phyloP scores from a whole-genome alignment of 2,888 invertebrate species.

The Tortrix viridana region DNA sequence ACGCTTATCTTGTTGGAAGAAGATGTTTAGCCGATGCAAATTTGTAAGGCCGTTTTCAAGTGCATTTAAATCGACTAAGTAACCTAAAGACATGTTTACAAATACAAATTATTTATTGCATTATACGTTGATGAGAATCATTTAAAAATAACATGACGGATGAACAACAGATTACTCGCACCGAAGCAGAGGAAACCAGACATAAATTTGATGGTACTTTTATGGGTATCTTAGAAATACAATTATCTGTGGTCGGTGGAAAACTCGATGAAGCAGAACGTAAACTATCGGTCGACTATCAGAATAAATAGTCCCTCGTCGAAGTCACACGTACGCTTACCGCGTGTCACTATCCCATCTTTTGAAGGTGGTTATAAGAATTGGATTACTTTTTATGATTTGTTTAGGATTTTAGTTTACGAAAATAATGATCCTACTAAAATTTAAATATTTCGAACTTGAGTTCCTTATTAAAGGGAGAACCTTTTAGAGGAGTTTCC shows the following conservation, averaged over 20 bases:
- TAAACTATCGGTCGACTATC: neutral
- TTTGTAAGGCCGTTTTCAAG: neutral
- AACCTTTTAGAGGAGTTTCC: neutral
- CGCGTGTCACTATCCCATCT: neutral
- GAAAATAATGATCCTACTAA: neutral
- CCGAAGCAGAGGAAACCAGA: neutral
- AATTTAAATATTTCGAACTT: neutral
- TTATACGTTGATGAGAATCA: neutral
- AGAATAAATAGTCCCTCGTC: neutral
- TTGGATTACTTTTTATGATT: neutral
- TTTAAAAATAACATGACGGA: neutral
- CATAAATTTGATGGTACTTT: neutral
- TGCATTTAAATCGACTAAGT: neutral
- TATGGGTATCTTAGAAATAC: neutral
- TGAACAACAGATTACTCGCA: neutral
- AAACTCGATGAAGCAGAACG: neutral
- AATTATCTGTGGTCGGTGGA: neutral
- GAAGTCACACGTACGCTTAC: neutral
- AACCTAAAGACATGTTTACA: neutral
- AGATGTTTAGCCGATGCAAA: neutral
- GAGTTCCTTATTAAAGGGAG: neutral
- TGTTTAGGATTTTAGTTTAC: no score
- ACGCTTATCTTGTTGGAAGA: neutral
- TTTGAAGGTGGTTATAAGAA: conserved; percentile 1
- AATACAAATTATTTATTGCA: no score